Percentiles rank a stretch among this genome's conserved stretches.
Evolutionary conservation across 2,113 vertebrate species (phyloP).

Genomic region (Trichechus manatus): DNA sequence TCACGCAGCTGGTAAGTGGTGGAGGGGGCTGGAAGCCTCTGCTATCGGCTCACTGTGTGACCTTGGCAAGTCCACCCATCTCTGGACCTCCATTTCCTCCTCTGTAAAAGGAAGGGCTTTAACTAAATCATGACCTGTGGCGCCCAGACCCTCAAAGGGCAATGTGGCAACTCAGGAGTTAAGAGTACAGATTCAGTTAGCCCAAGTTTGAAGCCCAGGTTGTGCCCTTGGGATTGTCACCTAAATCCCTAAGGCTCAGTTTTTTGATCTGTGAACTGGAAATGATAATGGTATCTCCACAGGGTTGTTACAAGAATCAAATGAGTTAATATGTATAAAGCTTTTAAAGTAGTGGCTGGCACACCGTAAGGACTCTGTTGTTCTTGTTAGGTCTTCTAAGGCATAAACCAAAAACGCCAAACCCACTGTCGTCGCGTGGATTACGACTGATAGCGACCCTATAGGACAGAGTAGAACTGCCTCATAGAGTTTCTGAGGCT

Average conservation of each 20-base stretch:
- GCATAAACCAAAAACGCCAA: neutral
- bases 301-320: neutral
- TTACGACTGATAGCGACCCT: neutral
- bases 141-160: neutral
- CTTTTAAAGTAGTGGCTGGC: neutral
- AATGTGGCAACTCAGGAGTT: neutral
- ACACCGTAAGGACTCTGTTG: accelerated
- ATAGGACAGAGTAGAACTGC: neutral
- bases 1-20: neutral
- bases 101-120: neutral
- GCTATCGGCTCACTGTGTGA: neutral
- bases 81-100: neutral
- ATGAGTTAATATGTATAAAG: neutral
- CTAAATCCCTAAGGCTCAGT: neutral
- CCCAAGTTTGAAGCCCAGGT: neutral
- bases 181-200: neutral
- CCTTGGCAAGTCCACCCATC: neutral
- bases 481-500: neutral
- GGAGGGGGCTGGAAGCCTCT: neutral
- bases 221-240: neutral
- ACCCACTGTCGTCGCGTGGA: neutral
- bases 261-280: neutral
- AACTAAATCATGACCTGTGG: neutral
- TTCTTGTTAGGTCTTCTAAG: neutral
- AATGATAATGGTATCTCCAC: neutral